Evolutionary conservation across 2,797 vertebrate genomes (phyloP), one percentile per base, ranked within the genome.

Genomic region (Enteromius anoplus): DNA sequence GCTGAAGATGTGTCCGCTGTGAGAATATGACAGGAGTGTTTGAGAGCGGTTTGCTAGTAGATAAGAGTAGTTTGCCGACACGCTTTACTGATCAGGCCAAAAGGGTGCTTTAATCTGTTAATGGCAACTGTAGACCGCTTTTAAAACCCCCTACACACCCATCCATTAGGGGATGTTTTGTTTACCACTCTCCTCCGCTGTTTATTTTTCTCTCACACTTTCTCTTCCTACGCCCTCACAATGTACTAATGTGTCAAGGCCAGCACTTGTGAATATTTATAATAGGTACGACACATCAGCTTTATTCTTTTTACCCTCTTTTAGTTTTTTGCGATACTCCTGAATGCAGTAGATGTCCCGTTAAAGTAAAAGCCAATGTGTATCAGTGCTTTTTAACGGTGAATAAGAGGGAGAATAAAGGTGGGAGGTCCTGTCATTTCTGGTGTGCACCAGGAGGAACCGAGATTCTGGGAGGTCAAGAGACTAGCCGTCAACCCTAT

Each of bases 71-170:
- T 89, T 89, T 87, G 88, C 79, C 69, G 85, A 80, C 85, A 85
- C 82, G 85, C 87, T 86, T 89, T 88, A 89, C 86, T 87, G 86
- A 89, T 87, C 87, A 87, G 87, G 83, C 78, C 89, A 86, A 62
- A 81, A 84, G 86, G 86, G 72, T 87, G 85, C 53, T 91, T 89
- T 89, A 90, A 89, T 89, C 87, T 87, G 79, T 87, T 89, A 89
- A 88, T 89, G 84, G 89, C 87, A 73, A 83, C 81, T 76, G 86
- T 87, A 82, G 80, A 84, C 68, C 14, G 75, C 84, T 75, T 87
- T 90, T 88, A 86, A 89, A 89, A 72, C 32, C 78, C 68, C 72
- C 53, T 42, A 26, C 85, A 21, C 78, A 81, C 82, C 47, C 75
- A 78, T 87, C 87, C 87, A 89, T 89, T 90, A 88, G 75, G 73